These are phyloP conservation scores for Noctua fimbriata DNA, from an alignment of 2,888 invertebrate genomes.

Conservation along the genomic window DNA sequence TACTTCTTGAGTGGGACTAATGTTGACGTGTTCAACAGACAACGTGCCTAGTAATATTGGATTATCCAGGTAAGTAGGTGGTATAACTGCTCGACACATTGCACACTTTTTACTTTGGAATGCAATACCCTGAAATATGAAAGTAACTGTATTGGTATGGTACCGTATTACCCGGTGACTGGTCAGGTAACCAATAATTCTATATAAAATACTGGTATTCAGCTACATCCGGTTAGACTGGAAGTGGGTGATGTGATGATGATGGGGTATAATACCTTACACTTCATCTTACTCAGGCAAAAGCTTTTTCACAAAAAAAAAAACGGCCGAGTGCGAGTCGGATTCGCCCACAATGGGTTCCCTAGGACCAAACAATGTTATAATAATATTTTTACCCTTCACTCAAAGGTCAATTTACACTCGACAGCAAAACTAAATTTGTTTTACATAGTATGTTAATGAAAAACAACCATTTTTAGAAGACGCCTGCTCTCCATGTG, in stretches of 20 bases:
- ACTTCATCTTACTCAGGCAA: too few relatives aligned
- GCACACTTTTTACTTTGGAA: constrained; percentile 97
- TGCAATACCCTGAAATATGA: constrained; percentile 92
- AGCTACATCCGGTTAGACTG: neutral
- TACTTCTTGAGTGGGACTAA: constrained; percentile 91
- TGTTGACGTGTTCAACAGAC: constrained; percentile 67
- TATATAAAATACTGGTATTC: neutral
- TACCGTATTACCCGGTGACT: neutral
- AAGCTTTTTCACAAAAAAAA: too few relatives aligned
- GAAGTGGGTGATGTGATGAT: neutral
- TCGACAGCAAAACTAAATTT: too few relatives aligned
- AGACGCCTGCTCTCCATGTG: too few relatives aligned
- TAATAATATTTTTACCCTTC: too few relatives aligned
- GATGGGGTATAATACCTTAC: neutral
- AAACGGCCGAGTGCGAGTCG: too few relatives aligned
- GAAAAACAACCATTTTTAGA: too few relatives aligned
- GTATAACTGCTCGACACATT: constrained; percentile 97
- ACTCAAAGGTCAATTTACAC: too few relatives aligned
- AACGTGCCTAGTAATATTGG: constrained; percentile 93
- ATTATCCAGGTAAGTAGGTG: constrained; percentile 96
- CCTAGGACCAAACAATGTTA: too few relatives aligned
- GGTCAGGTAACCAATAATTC: neutral
- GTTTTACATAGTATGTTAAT: too few relatives aligned
- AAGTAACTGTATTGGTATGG: constrained; percentile 6
- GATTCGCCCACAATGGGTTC: neutral